Base-by-base conservation (phyloP, 2,113 vertebrate genomes). In the Trogon surrucura region DNA sequence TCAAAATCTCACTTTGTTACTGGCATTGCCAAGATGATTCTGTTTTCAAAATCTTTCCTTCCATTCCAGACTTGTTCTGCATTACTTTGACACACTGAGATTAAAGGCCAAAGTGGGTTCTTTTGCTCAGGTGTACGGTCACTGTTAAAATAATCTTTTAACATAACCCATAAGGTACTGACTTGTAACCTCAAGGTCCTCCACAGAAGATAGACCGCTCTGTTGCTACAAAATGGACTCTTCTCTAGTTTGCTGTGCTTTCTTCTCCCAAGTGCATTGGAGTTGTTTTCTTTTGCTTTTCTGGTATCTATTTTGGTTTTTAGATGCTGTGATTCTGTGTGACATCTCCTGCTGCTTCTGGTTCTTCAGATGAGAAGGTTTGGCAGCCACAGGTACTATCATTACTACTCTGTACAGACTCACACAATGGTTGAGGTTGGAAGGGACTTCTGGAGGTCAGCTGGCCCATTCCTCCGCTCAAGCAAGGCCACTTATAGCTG, bases 1-100 rank as follows among this genome's bases (percentile, higher is more conserved):
- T 93, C 80, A 71, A 61, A 72, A 75, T 93, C 81, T 69, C 60
- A 71, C 51, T 81, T 80, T 91, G 75, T 71, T 96, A 80, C 73
- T 94, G 79, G 78, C 18, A 11, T 17, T 80, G 58, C 61, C 50
- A 87, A 88, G 71, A 95, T 64, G 41, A 64, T 94, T 62, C 34
- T 54, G 30, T 5, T 12, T 93, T 95, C 66, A 89, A n/a, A 83
- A 85, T 13, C 2, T 70, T 88, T 34, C 47, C 26, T 73, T 90
- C 17, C 10, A 11, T 77, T 93, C 54, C 16, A 61, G 9, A 48
- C 13, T 3, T 32, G 13, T 45, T 60, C 36, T n/a, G 34, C 22
- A 29, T 67, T 75, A 56, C 41, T 79, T 89, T 47, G 51, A 29
- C 12, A 54, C 21, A 34, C 9, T n/a, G n/a, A 7, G 9, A 17